Conservation (phyloP, 2,888 invertebrate genomes). For the Anticlea derivata region DNA sequence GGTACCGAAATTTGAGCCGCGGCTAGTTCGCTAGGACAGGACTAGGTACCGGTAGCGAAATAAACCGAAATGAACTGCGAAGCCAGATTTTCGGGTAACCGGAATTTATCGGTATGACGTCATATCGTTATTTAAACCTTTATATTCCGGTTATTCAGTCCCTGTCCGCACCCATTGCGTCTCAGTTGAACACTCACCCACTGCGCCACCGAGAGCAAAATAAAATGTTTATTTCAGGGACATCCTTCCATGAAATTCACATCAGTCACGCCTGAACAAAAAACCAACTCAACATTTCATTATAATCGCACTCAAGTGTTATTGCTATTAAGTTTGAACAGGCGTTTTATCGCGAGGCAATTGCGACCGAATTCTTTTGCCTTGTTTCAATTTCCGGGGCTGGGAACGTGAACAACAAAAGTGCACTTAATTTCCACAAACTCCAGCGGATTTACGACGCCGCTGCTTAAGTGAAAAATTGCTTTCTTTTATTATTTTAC, state of each 20-base stretch:
- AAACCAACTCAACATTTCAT: conserved; percentile 12
- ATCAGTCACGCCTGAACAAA: conserved; percentile 11
- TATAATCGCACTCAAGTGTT: conserved; percentile 23
- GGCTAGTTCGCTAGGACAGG: too few species aligned
- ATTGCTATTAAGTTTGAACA: conserved; percentile 35
- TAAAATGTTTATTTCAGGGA: too few species aligned
- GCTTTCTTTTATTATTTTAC: conserved; percentile 56
- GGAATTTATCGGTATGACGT: too few species aligned
- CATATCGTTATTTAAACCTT: too few species aligned
- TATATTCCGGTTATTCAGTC: too few species aligned
- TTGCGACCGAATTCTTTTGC: conserved; percentile 34
- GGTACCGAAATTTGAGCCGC: too few species aligned
- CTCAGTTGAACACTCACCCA: too few species aligned
- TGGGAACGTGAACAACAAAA: conserved; percentile 55
- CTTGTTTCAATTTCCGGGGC: conserved; percentile 42
- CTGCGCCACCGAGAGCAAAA: too few species aligned
- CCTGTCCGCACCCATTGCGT: too few species aligned
- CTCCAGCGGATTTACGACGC: conserved; percentile 61
- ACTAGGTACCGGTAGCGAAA: too few species aligned
- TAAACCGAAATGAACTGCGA: too few species aligned
- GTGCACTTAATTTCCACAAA: conserved; percentile 67
- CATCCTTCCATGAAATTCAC: not conserved
- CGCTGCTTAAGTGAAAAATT: conserved; percentile 64
- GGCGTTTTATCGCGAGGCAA: conserved; percentile 24
- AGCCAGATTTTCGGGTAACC: too few species aligned